phyloP scores from a whole-genome alignment of 2,888 invertebrate species.

The Leistus spinibarbis region DNA sequence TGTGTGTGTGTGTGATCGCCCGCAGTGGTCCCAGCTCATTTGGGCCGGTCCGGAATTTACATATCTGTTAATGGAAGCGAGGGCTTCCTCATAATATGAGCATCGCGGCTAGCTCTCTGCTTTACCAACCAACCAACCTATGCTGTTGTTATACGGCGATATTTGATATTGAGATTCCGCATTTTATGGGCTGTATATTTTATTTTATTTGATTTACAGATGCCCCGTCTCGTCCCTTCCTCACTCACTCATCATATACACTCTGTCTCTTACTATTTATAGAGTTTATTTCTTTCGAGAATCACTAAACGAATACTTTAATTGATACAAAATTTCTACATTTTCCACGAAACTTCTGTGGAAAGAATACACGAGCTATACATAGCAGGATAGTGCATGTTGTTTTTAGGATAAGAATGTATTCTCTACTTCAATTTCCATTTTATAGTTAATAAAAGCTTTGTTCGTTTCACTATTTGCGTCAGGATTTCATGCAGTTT shows the following conservation, averaged over 20 bases:
- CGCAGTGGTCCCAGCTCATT: not conserved
- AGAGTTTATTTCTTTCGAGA: not conserved
- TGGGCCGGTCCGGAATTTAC: slow-evolving; percentile 2
- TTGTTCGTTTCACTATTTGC: too few relatives aligned
- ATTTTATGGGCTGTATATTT: slow-evolving; percentile 8
- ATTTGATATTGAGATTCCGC: not conserved
- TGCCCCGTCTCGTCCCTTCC: not conserved
- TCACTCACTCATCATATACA: not conserved
- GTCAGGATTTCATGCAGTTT: too few relatives aligned
- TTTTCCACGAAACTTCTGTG: not conserved
- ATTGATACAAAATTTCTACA: not conserved
- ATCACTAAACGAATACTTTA: not conserved
- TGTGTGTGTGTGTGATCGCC: not conserved
- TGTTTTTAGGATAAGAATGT: too few relatives aligned
- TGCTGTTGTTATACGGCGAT: not conserved
- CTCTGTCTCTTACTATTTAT: not conserved
- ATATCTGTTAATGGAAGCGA: not conserved
- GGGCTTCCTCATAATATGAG: not conserved
- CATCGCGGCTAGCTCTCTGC: not conserved
- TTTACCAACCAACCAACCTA: not conserved
- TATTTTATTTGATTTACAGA: not conserved
- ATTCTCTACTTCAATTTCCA: too few relatives aligned
- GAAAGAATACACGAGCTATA: not conserved
- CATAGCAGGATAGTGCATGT: not conserved
- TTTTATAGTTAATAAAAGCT: too few relatives aligned